phyloP scores from a whole-genome alignment of 2,113 vertebrate genomes.

The Desmodus rotundus region DNA sequence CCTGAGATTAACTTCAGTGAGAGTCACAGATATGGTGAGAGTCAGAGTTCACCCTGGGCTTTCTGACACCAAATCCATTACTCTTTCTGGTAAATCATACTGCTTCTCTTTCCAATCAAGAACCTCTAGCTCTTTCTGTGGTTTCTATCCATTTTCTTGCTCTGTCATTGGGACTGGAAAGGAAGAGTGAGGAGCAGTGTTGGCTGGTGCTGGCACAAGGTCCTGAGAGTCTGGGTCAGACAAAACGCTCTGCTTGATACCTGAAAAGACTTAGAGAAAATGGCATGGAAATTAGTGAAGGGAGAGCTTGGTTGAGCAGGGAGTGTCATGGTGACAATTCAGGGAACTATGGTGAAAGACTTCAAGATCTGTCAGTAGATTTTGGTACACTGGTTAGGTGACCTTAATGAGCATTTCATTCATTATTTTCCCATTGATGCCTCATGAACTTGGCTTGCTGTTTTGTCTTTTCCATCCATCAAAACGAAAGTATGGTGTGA shows the following conservation, averaged over 20 bases:
- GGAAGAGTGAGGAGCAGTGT: background rate
- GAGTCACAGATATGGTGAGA: background rate
- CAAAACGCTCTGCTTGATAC: background rate
- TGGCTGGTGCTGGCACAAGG: background rate
- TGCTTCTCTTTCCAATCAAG: background rate
- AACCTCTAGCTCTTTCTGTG: background rate
- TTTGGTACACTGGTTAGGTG: background rate
- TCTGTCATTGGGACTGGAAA: background rate
- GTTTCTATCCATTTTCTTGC: background rate
- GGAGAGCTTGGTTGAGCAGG: background rate
- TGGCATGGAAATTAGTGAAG: background rate
- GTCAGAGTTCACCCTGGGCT: background rate
- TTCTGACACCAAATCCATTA: background rate
- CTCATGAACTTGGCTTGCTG: background rate
- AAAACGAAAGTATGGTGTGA: background rate
- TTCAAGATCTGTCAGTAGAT: background rate
- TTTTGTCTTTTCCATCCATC: constrained; percentile 24
- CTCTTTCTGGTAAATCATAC: background rate
- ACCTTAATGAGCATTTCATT: background rate
- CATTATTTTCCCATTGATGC: background rate
- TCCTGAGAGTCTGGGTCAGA: background rate
- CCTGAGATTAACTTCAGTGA: background rate
- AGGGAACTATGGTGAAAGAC: background rate
- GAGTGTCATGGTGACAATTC: background rate
- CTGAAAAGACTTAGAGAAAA: background rate